Conservation (phyloP, 1,140 invertebrate genomes). For the Carcinoscorpius rotundicauda region DNA sequence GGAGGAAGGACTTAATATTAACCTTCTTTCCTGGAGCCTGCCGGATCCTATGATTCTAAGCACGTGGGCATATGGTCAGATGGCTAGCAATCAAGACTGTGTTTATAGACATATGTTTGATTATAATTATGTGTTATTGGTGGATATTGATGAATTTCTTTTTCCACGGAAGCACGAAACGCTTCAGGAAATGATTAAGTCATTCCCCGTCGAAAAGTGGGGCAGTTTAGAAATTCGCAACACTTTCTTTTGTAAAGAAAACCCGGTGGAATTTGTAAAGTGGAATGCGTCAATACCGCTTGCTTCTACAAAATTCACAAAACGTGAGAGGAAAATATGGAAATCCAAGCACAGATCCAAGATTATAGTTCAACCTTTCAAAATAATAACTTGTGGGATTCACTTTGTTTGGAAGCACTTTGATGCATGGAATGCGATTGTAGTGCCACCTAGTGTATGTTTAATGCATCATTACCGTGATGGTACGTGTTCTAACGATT, state of each 20-base stretch:
- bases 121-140: neutral
- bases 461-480: neutral
- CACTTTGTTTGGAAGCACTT: slow-evolving; percentile 1
- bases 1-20: neutral
- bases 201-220: neutral
- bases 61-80: neutral
- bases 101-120: neutral
- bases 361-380: neutral
- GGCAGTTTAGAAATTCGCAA: neutral
- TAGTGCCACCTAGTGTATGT: neutral
- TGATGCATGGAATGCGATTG: slow-evolving; percentile 2
- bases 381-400: neutral
- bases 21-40: neutral
- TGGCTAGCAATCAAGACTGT: slow-evolving; percentile 2
- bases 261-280: too few species aligned
- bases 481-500: too few species aligned
- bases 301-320: neutral
- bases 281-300: neutral
- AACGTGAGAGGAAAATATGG: neutral
- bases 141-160: slow-evolving; percentile 3
- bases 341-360: neutral
- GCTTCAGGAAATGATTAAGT: neutral
- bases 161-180: slow-evolving; percentile 1
- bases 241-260: neutral
- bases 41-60: neutral